Evolutionary conservation across 2,888 invertebrate species (phyloP).

Genomic region (Pollenia griseotomentosa): DNA sequence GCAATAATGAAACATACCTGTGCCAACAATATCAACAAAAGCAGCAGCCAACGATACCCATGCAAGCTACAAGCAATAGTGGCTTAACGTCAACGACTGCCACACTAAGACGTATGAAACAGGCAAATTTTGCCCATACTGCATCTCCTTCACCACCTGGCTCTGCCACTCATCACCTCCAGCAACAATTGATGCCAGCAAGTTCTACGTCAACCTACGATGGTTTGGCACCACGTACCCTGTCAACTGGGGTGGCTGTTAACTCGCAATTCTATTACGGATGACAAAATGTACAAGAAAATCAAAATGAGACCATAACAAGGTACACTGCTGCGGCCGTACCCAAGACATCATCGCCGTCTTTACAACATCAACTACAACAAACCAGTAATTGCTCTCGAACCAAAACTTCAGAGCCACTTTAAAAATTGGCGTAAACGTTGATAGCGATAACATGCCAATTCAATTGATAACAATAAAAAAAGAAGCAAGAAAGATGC

Average conservation of each 20-base stretch:
- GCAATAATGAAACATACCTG: conserved; percentile 60
- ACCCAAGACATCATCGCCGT: conserved; percentile 33
- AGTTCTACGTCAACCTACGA: conserved; percentile 79
- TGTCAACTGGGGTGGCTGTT: conserved; percentile 83
- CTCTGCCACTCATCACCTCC: not conserved
- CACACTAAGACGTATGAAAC: conserved; percentile 71
- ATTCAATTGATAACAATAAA: conserved; percentile 52
- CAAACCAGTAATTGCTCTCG: conserved; percentile 25
- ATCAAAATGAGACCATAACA: conserved; percentile 39
- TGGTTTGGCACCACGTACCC: conserved; percentile 83
- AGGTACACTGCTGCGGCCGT: conserved; percentile 20
- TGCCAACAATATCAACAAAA: conserved; percentile 58
- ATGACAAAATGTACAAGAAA: conserved; percentile 79
- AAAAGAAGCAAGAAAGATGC: conserved; percentile 21
- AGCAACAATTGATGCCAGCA: conserved; percentile 68
- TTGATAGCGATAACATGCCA: conserved; percentile 42
- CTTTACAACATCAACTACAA: conserved; percentile 23
- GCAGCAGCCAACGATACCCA: conserved; percentile 67
- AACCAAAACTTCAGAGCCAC: conserved; percentile 46
- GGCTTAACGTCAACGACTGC: conserved; percentile 60
- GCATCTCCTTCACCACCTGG: conserved; percentile 72
- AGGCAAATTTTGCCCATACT: conserved; percentile 36
- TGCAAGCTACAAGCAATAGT: conserved; percentile 49
- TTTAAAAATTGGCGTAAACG: conserved; percentile 58
- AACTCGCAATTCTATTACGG: conserved; percentile 83